Percentiles rank a stretch among this genome's conserved stretches.
phyloP scores from a whole-genome alignment of 2,888 invertebrate species.

The Cantharis lateralis region DNA sequence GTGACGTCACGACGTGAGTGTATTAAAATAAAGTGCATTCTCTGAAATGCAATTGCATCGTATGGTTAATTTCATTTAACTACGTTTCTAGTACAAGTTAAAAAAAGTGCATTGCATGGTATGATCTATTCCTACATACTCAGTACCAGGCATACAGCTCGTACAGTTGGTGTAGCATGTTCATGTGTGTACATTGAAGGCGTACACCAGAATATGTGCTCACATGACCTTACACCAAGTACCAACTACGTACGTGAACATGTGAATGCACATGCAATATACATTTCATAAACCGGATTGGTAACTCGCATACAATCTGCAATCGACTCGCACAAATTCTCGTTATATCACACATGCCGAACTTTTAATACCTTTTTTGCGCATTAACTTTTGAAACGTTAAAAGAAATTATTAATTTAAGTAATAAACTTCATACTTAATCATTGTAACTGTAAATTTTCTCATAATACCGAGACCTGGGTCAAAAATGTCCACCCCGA shows the following conservation, averaged over 20 bases:
- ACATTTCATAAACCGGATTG: slow-evolving; percentile 29
- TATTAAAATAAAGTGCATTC: not conserved
- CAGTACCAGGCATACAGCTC: slow-evolving; percentile 44
- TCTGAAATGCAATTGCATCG: not conserved
- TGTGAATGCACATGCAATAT: slow-evolving; percentile 23
- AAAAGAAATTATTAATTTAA: slow-evolving; percentile 25
- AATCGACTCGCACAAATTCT: slow-evolving; percentile 4
- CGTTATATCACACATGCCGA: not conserved
- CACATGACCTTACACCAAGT: slow-evolving; percentile 32
- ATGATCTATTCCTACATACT: slow-evolving; percentile 57
- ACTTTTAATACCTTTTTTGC: not conserved
- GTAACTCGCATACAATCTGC: slow-evolving; percentile 23
- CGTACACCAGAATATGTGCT: slow-evolving; percentile 34
- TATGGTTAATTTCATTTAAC: not conserved
- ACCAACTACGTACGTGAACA: slow-evolving; percentile 20
- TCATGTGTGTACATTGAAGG: slow-evolving; percentile 35
- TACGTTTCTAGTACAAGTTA: slow-evolving; percentile 14
- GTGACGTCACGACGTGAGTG: not conserved
- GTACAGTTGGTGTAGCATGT: slow-evolving; percentile 3
- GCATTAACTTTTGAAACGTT: not conserved
- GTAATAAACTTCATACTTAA: slow-evolving; percentile 24
- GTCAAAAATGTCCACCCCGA: not conserved
- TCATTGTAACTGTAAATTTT: slow-evolving; percentile 12
- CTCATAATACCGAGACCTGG: not conserved
- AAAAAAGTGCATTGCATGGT: slow-evolving; percentile 35